These are phyloP conservation scores for Limosa lapponica DNA, from an alignment of 2,797 vertebrate species.

Conservation along the genomic window DNA sequence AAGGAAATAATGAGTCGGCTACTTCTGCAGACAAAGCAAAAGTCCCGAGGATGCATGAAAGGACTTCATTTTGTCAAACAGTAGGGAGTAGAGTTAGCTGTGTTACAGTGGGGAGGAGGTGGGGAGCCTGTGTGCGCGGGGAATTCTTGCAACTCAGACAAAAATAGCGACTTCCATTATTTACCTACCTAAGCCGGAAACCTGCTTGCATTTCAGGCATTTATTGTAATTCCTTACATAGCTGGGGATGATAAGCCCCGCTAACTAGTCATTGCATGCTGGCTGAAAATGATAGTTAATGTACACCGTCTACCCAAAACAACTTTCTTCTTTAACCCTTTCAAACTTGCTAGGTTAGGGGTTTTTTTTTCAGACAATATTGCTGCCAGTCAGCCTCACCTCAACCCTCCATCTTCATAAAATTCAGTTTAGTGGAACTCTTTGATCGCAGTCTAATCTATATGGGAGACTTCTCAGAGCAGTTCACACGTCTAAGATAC, in stretches of 20 bases:
- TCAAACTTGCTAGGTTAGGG: neutral
- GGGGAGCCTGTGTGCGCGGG: rapidly evolving
- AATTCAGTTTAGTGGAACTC: neutral
- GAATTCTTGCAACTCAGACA: conserved; percentile 57
- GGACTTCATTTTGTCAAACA: conserved; percentile 28
- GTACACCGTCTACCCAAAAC: conserved; percentile 49
- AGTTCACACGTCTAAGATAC: conserved; percentile 46
- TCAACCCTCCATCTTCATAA: neutral
- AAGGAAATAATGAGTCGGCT: neutral
- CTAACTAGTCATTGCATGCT: conserved; percentile 64
- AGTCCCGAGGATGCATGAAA: conserved; percentile 18
- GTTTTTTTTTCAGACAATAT: neutral
- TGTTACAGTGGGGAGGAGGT: neutral
- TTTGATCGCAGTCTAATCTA: conserved; percentile 45
- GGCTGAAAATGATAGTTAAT: conserved; percentile 63
- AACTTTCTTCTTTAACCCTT: conserved; percentile 49
- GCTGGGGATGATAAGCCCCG: conserved; percentile 63
- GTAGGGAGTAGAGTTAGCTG: neutral
- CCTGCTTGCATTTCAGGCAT: conserved; percentile 67
- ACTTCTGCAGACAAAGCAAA: conserved; percentile 33
- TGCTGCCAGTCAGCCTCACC: neutral
- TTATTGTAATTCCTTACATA: conserved; percentile 66
- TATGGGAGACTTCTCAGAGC: conserved; percentile 36
- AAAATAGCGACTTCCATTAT: conserved; percentile 69
- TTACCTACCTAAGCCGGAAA: conserved; percentile 58